Evolutionary conservation across 2,113 vertebrate species (phyloP).

Genomic region (Pelodiscus sinensis): DNA sequence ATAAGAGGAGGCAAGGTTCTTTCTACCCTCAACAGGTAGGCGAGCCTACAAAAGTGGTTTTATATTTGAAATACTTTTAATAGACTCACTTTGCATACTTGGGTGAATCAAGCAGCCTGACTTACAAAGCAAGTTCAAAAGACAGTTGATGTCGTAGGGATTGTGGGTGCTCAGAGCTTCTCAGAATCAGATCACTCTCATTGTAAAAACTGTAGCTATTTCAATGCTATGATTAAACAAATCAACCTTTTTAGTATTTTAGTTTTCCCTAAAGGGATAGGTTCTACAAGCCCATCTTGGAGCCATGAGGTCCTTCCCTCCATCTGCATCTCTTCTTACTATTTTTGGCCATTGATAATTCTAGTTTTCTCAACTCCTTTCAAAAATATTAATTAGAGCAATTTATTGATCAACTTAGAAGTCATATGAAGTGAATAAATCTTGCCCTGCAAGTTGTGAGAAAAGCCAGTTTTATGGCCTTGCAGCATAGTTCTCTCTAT

Average conservation of each 20-base stretch:
- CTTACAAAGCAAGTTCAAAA: too few relatives aligned
- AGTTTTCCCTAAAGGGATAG: not conserved
- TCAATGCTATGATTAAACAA: not conserved
- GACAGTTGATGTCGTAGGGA: too few relatives aligned
- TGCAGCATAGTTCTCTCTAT: not conserved
- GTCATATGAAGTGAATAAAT: not conserved
- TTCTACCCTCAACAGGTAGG: too few relatives aligned
- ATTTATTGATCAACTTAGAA: not conserved
- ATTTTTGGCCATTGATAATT: not conserved
- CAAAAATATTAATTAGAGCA: not conserved
- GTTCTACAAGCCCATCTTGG: not conserved
- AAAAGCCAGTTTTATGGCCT: not conserved
- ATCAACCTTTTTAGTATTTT: not conserved
- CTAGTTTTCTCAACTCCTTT: not conserved
- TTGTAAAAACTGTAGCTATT: not conserved
- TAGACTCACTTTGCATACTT: too few relatives aligned
- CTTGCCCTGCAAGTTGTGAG: not conserved
- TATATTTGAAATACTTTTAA: too few relatives aligned
- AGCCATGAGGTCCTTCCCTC: not conserved
- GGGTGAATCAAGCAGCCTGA: too few relatives aligned
- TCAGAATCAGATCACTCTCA: not conserved
- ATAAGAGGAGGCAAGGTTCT: too few relatives aligned
- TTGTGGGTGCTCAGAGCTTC: not conserved
- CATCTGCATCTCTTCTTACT: not conserved
- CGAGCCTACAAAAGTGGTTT: too few relatives aligned